Conservation (phyloP, 2,888 invertebrate genomes). For the Aethes cnicana region DNA sequence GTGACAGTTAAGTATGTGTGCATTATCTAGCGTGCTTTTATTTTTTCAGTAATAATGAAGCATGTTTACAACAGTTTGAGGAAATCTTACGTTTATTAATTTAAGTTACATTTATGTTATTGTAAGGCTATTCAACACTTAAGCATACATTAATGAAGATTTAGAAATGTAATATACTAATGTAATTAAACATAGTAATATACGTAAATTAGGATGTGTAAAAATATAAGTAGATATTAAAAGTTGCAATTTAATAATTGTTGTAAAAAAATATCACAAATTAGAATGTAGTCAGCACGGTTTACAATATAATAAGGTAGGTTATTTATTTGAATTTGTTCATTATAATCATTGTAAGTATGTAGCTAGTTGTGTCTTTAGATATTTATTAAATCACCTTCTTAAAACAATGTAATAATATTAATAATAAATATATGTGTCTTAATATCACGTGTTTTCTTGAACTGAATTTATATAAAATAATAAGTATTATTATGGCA, state of each 20-base stretch:
- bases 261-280: slow-evolving; percentile 2
- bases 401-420: slow-evolving; percentile 34
- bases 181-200: too few species aligned
- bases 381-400: slow-evolving; percentile 50
- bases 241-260: slow-evolving; percentile 15
- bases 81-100: slow-evolving; percentile 26
- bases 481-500: too few species aligned
- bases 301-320: background rate
- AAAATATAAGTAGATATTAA: slow-evolving; percentile 1
- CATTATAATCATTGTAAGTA: slow-evolving; percentile 1
- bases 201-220: too few species aligned
- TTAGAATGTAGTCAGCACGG: slow-evolving; percentile 17
- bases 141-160: too few species aligned
- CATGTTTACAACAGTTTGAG: slow-evolving; percentile 22
- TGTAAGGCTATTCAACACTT: too few species aligned
- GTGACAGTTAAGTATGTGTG: too few species aligned
- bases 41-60: too few species aligned
- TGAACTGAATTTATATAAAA: too few species aligned
- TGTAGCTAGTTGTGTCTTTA: slow-evolving; percentile 47
- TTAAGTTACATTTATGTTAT: background rate
- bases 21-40: too few species aligned
- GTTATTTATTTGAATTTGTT: slow-evolving; percentile 3
- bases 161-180: too few species aligned
- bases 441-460: background rate
- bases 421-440: slow-evolving; percentile 16